phyloP scores from a whole-genome alignment of 2,113 vertebrate genomes.

The Dasyprocta punctata region DNA sequence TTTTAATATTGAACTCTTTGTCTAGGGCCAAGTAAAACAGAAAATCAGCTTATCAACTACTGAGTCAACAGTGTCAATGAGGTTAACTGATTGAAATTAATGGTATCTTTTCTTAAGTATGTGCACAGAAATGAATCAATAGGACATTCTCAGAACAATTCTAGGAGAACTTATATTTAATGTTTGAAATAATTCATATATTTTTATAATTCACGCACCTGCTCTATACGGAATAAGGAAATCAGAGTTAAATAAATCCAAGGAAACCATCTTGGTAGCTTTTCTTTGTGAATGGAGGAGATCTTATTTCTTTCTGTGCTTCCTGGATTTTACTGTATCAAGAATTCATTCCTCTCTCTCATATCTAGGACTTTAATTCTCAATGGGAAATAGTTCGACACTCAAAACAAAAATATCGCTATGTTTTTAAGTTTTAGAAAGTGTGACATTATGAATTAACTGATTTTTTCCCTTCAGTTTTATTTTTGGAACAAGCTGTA shows the following conservation, averaged over 20 bases:
- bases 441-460: slow-evolving; percentile 29
- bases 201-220: not conserved
- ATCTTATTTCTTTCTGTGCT: not conserved
- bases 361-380: slow-evolving; percentile 38
- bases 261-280: not conserved
- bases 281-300: not conserved
- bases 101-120: not conserved
- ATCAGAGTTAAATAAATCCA: not conserved
- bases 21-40: not conserved
- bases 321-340: not conserved
- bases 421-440: slow-evolving; percentile 54
- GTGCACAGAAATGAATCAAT: not conserved
- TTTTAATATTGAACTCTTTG: not conserved
- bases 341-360: not conserved
- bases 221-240: not conserved
- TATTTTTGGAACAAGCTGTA: slow-evolving; percentile 73
- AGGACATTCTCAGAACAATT: not conserved
- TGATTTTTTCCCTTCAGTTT: slow-evolving; percentile 32
- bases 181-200: not conserved
- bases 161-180: not conserved
- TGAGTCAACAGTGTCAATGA: not conserved
- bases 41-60: not conserved
- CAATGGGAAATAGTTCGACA: slow-evolving; percentile 45
- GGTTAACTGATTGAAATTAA: not conserved
- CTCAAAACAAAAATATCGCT: slow-evolving; percentile 44